Conservation (phyloP, 53 echinoderm and acorn worm genomes). For the Henricia sp. region DNA sequence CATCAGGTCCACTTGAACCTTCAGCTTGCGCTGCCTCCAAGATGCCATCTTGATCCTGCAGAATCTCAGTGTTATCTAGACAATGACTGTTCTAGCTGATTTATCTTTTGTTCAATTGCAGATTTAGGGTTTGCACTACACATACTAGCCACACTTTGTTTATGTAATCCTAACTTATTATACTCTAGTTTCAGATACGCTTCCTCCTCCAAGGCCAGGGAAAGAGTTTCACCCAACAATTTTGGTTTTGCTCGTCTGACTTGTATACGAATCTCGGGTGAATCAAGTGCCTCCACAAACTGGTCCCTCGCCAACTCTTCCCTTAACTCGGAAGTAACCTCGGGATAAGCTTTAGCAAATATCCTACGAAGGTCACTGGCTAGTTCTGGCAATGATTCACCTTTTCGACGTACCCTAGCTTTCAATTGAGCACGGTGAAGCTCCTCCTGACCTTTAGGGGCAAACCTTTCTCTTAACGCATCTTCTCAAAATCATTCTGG, state of each 20-base stretch:
- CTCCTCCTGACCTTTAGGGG: background rate
- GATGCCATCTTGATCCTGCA: too few relatives aligned
- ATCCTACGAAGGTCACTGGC: background rate
- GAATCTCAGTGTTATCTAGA: too few relatives aligned
- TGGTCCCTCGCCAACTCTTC: background rate
- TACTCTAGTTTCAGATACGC: too few relatives aligned
- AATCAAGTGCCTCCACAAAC: background rate
- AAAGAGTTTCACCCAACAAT: background rate
- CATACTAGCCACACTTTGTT: too few relatives aligned
- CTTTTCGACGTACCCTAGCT: background rate
- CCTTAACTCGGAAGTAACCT: background rate
- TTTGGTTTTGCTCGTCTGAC: background rate
- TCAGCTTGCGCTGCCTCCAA: too few relatives aligned
- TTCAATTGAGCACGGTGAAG: background rate
- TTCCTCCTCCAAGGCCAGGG: background rate
- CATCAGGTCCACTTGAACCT: too few relatives aligned
- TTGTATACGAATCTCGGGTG: background rate
- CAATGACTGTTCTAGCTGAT: too few relatives aligned
- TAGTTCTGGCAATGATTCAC: background rate
- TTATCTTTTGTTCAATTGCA: too few relatives aligned
- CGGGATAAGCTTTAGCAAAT: background rate
- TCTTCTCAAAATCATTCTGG: background rate
- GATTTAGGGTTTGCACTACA: too few relatives aligned
- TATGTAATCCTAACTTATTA: too few relatives aligned
- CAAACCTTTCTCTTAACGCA: background rate